Conservation (phyloP, 2,797 vertebrate genomes). For the Hapalemur alaotrensis region DNA sequence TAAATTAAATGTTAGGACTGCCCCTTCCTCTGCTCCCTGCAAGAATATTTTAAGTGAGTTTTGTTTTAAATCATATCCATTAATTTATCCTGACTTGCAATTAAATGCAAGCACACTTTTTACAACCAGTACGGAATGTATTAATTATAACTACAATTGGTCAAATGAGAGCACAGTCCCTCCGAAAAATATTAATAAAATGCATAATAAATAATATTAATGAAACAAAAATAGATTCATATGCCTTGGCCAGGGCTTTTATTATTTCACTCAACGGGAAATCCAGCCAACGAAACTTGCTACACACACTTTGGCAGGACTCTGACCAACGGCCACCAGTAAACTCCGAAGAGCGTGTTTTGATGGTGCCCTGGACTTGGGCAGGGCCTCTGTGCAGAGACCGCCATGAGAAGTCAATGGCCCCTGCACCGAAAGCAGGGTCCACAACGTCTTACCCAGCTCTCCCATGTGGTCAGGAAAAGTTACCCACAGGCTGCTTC, state of each 20-base stretch:
- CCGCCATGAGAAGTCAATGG: background rate
- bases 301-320: conserved; percentile 58
- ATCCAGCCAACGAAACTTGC: conserved; percentile 63
- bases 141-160: conserved; percentile 88
- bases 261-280: conserved; percentile 66
- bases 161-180: conserved; percentile 86
- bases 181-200: conserved; percentile 86
- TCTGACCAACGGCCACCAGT: conserved; percentile 23
- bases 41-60: conserved; percentile 81
- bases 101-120: conserved; percentile 87
- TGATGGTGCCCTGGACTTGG: background rate
- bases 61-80: conserved; percentile 84
- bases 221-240: conserved; percentile 79
- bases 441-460: background rate
- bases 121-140: conserved; percentile 85
- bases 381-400: background rate
- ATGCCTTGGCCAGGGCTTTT: conserved; percentile 72
- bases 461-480: background rate
- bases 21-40: conserved; percentile 61
- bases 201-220: conserved; percentile 84
- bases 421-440: background rate
- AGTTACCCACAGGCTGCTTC: conserved; percentile 39
- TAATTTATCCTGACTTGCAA: conserved; percentile 87
- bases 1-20: conserved; percentile 61
- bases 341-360: background rate